A percentile compares a stretch with the other conserved stretches of the same genome.
Evolutionary conservation across 2,797 vertebrate species (phyloP).

Genomic region (Bovichtus variegatus): DNA sequence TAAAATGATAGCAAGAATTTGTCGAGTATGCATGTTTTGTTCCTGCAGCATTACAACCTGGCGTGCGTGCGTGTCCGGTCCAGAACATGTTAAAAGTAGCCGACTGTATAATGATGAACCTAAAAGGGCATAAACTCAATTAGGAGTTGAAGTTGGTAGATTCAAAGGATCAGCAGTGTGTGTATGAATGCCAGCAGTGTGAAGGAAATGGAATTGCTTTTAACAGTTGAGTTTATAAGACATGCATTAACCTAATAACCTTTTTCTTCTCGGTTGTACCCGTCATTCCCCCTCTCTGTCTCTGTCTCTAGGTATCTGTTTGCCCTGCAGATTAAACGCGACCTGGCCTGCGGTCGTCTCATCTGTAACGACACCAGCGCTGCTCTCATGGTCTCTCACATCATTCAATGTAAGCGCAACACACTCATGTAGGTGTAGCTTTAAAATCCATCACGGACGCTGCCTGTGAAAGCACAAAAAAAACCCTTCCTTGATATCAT

Average conservation of each 20-base stretch:
- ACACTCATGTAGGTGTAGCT: background rate
- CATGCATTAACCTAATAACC: slow-evolving; percentile 12
- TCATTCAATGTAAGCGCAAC: slow-evolving; percentile 92
- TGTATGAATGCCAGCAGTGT: background rate
- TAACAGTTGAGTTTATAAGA: slow-evolving; percentile 2
- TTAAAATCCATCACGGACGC: background rate
- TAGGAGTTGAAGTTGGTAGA: background rate
- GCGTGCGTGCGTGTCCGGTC: background rate
- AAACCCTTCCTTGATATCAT: too few species aligned
- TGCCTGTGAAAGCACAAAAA: too few species aligned
- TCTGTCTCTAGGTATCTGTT: slow-evolving; percentile 90
- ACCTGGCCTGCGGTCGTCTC: slow-evolving; percentile 91
- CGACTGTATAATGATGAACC: slow-evolving; percentile 8
- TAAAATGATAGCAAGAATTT: background rate
- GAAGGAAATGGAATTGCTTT: slow-evolving; percentile 7
- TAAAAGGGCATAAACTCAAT: slow-evolving; percentile 17
- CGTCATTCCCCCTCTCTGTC: background rate
- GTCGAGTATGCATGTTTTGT: background rate
- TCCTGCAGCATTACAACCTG: background rate
- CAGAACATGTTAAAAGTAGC: background rate
- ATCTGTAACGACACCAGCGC: slow-evolving; percentile 93
- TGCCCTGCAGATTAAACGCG: slow-evolving; percentile 94
- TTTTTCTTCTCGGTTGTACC: background rate
- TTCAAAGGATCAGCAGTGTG: background rate
- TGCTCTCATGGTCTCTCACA: slow-evolving; percentile 93